Evolutionary conservation across 2,888 invertebrate genomes (phyloP), one percentile per base, ranked within the genome.

Genomic region (Agapostemon virescens): DNA sequence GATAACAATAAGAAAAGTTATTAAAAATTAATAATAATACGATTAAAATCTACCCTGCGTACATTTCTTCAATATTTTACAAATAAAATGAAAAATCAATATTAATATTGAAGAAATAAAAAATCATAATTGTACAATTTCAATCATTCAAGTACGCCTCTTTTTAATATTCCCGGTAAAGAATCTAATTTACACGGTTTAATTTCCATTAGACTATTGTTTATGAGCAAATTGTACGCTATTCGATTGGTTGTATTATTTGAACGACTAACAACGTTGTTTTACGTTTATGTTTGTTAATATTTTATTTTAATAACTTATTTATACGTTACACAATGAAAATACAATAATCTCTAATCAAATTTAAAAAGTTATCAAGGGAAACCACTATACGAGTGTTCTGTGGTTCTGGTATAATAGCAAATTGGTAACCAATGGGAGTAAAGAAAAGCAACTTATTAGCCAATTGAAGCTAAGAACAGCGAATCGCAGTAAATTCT

Each of bases 221-320:
- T 36, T 36, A 38, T 38, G 30, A 23, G n/a, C 36, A 6, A n/a
- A 23, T 30, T 45, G 23, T 64, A 58, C 23, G 1, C 42, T 26
- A 55, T 64, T 69, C 17, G 38, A 78, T 70, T 78, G 66, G 55
- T 52, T 45, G 4, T 17, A 40, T 52, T 30, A 33, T 64, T 45
- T 42, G 15, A 36, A 36, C 20, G 11, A 17, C 5, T n/a, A 63
- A 63, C 4, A 0, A 13, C 11, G 7, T 61, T 9, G 23, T 1
- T 49, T 15, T 38, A 63, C 3, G n/a, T 64, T 64, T 64, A 15
- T 15, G 38, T 20, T 0, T 13, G 13, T 64, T 13, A 64, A 23
- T 38, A 64, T 33, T 36, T 11, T 0, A 33, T 36, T n/a, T 36
- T 36, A 63, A 20, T 63, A 20, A 63, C 36, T 17, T 33, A 11